phyloP scores from a whole-genome alignment of 2,797 vertebrate genomes.

The Chromobotia macracanthus region DNA sequence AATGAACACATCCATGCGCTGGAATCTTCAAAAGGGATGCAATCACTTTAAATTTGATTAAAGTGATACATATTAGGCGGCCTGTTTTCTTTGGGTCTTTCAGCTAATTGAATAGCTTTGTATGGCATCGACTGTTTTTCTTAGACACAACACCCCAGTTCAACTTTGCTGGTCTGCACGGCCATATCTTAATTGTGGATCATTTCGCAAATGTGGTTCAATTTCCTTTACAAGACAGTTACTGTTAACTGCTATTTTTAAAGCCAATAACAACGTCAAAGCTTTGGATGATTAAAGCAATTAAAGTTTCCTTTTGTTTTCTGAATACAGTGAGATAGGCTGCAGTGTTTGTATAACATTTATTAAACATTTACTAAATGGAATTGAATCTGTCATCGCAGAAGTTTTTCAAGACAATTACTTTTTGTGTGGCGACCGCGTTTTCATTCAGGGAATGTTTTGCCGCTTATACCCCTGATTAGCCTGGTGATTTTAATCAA shows the following conservation, averaged over 20 bases:
- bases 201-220: constrained; percentile 84
- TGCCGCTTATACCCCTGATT: constrained; percentile 76
- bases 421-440: constrained; percentile 91
- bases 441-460: constrained; percentile 82
- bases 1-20: constrained; percentile 80
- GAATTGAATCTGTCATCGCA: constrained; percentile 98
- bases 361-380: constrained; percentile 95
- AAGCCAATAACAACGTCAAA: constrained; percentile 90
- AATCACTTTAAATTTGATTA: constrained; percentile 82
- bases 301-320: constrained; percentile 99
- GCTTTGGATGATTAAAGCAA: constrained; percentile 96
- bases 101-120: constrained; percentile 84
- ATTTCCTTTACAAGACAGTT: constrained; percentile 87
- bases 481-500: constrained; percentile 78
- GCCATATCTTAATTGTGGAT: constrained; percentile 85
- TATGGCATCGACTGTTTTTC: constrained; percentile 79
- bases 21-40: constrained; percentile 78
- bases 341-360: constrained; percentile 90
- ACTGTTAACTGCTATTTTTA: constrained; percentile 93
- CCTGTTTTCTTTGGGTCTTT: constrained; percentile 80
- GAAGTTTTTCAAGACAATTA: constrained; percentile 88
- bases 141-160: constrained; percentile 77
- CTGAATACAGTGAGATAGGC: constrained; percentile 83
- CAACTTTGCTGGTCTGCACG: constrained; percentile 71
- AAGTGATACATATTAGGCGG: constrained; percentile 81